Base-by-base conservation (phyloP, 2,888 invertebrate genomes). In the Sminthurinus aureus region DNA sequence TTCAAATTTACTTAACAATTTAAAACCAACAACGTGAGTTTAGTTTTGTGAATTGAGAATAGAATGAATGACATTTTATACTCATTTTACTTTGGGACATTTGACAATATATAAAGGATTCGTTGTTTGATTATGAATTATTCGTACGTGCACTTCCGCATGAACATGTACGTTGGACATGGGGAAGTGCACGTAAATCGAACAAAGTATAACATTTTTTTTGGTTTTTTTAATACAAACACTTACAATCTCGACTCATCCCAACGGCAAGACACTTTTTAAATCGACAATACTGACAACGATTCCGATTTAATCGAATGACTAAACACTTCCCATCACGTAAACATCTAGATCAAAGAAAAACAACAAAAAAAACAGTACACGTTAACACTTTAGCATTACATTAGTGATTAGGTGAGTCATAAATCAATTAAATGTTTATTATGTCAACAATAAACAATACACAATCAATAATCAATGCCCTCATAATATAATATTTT, bases 181-280 rank as follows among this genome's bases (percentile, higher is more conserved):
- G 69, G 8, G 12, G 15, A 13, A 18, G n/a, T 52, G 13, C 52
- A 52, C 52, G 8, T 52, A 8, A 52, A 52, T 13, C 52, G 13
- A 8, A 8, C 13, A 8, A 20, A 22, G 22, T 71, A 12, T 13
- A 9, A 8, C 12, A 71, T 71, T 71, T 24, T 22, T 24, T 24
- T 71, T 24, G 24, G 24, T 26, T 71, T 24, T 71, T 71, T 24
- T 24, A 26, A 71, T 24, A 71, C 1, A 71, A 71, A 75, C 92
- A 96, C 97, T 96, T 91, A 98, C 98, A 97, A 91, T 98, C 98
- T 90, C 97, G 94, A 90, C 97, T 97, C 98, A 98, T 98, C 91
- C 98, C 98, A 90, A 97, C 97, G 67, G 96, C 95, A 85, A 98
- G 93, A 91, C 98, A 98, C 94, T 98, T 98, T 91, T 96, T 97